Conservation (phyloP, 2,888 invertebrate genomes). For the Euproctis similis region DNA sequence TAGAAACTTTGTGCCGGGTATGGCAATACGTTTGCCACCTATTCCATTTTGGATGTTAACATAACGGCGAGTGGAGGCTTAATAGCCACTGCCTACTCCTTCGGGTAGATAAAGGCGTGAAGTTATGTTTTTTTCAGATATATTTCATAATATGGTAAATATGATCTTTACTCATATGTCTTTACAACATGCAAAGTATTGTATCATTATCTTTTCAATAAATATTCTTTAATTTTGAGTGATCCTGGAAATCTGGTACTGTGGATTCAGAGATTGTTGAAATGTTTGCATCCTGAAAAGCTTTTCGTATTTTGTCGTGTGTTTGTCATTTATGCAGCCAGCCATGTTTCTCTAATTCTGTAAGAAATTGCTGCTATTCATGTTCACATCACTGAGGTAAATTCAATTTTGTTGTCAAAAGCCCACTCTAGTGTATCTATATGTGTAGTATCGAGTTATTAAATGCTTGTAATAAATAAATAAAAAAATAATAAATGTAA, state of each 20-base stretch:
- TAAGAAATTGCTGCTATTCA: conserved; percentile 1
- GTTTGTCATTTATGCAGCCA: neutral
- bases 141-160: neutral
- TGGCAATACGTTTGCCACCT: too few relatives aligned
- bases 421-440: neutral
- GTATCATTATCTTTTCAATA: neutral
- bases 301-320: neutral
- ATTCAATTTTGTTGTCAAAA: neutral
- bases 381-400: neutral
- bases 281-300: neutral
- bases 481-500: too few relatives aligned
- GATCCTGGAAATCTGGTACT: neutral
- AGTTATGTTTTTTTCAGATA: neutral
- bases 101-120: too few relatives aligned
- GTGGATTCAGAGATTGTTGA: neutral
- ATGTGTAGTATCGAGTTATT: too few relatives aligned
- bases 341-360: conserved; percentile 1
- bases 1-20: too few relatives aligned
- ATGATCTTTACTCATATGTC: neutral
- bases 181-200: neutral
- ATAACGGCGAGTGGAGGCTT: too few relatives aligned
- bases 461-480: neutral
- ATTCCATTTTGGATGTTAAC: too few relatives aligned
- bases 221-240: neutral
- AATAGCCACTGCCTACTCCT: too few relatives aligned